Conservation (phyloP, 2,888 invertebrate genomes). For the Pterobdella sp. region DNA sequence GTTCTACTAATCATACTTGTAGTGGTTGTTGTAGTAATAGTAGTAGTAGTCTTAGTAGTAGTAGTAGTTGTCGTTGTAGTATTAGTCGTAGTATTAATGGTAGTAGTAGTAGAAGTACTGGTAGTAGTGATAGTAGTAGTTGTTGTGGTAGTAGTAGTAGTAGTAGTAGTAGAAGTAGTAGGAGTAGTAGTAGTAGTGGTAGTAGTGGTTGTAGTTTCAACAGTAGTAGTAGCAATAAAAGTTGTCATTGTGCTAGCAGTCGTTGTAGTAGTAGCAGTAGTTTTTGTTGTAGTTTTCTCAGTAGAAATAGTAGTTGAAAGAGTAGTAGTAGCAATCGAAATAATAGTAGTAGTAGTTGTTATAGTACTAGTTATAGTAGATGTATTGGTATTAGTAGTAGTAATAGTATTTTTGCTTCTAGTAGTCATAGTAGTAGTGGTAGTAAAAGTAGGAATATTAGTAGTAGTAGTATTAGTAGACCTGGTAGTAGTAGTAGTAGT, state of each 20-base stretch:
- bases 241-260: slow-evolving; percentile 24
- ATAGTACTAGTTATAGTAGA: slow-evolving; percentile 30
- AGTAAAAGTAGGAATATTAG: slow-evolving; percentile 26
- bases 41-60: too few relatives aligned
- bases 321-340: slow-evolving; percentile 28
- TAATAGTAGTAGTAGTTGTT: slow-evolving; percentile 29
- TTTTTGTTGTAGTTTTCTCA: slow-evolving; percentile 13
- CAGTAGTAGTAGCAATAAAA: too few relatives aligned
- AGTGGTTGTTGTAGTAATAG: too few relatives aligned
- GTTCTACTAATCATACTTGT: too few relatives aligned
- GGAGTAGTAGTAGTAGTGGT: too few relatives aligned
- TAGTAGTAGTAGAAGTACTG: too few relatives aligned
- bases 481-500: slow-evolving; percentile 28
- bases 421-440: slow-evolving; percentile 27
- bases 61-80: too few relatives aligned
- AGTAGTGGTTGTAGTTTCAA: too few relatives aligned
- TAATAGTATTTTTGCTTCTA: slow-evolving; percentile 27
- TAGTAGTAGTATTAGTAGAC: slow-evolving; percentile 28
- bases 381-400: slow-evolving; percentile 30
- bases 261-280: slow-evolving; percentile 27
- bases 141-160: too few relatives aligned
- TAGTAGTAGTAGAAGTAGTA: too few relatives aligned
- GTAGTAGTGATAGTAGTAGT: too few relatives aligned
- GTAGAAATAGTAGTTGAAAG: background rate
- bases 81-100: too few relatives aligned